These are phyloP conservation scores for Ciconia nigra DNA, from an alignment of 2,797 vertebrate species.

Conservation along the genomic window DNA sequence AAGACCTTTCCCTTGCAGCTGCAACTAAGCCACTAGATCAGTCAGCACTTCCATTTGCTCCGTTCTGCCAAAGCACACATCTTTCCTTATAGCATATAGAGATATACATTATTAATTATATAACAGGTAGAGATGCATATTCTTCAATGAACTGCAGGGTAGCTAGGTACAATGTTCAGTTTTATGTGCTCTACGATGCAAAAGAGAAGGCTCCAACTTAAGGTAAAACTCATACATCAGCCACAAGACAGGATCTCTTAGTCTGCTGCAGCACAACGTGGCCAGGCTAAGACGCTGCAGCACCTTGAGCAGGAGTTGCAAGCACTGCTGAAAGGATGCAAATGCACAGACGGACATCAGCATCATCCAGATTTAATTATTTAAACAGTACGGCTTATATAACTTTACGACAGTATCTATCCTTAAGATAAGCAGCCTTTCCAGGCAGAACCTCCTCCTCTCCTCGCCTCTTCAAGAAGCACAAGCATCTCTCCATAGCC, in stretches of 20 bases:
- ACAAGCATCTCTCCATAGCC: not conserved
- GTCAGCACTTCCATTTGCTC: not conserved
- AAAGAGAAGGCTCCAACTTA: not conserved
- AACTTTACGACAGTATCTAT: not conserved
- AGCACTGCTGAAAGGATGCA: not conserved
- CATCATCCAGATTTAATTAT: not conserved
- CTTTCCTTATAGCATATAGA: not conserved
- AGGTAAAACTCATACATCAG: not conserved
- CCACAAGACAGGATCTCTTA: not conserved
- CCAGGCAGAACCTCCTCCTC: not conserved
- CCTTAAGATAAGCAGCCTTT: not conserved
- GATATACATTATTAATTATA: not conserved
- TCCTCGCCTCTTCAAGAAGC: not conserved
- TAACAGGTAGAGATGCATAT: rapidly evolving
- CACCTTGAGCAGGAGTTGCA: not conserved
- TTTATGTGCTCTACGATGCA: not conserved
- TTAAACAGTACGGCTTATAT: not conserved
- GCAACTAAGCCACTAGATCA: not conserved
- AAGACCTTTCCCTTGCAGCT: not conserved
- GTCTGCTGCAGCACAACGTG: not conserved
- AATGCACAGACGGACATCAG: not conserved
- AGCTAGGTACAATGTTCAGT: not conserved
- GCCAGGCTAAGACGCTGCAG: not conserved
- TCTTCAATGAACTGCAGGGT: not conserved
- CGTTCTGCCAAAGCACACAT: not conserved